Base-by-base conservation (phyloP, 2,797 vertebrate genomes). In the Streptopelia turtur region DNA sequence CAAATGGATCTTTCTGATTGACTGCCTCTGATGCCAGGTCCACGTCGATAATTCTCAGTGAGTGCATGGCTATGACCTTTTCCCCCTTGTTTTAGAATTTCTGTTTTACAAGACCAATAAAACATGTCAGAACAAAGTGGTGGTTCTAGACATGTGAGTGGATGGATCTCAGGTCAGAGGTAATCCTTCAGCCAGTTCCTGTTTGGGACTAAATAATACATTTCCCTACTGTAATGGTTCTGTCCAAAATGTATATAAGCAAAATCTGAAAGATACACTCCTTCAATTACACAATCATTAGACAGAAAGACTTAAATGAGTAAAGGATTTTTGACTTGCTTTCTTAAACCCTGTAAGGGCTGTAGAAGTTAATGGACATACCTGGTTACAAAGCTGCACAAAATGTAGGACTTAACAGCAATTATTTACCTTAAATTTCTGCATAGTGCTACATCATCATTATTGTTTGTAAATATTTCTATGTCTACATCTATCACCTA, bases 31-130 rank as follows among this genome's bases (percentile, higher is more conserved):
- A 85, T 72, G 81, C 83, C 87, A 88, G 72, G 66, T 52, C 79
- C 0, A 0, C 91, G 89, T 96, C 93, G 92, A 84, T 96, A 97
- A 96, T 78, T 94, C 3, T 41, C 83, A 83, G 43, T 61, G 83
- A 95, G 96, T 47, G 72, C 83, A 90, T 35, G 74, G 88, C 80
- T 89, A 37, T 86, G 94, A 96, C 94, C 97, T 96, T 95, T 96
- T 61, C 87, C 93, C 93, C 93, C 79, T 89, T 92, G 78, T 70
- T 91, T 96, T 77, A 95, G 93, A 94, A 90, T 94, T 96, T 93
- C 81, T 90, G 20, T 94, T 95, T 94, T 65, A 88, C 56, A 86
- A 87, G 78, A 70, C 87, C 53, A 82, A 96, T 96, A 95, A 96
- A 91, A 53, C 87, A 93, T 31, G 66, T 92, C 80, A 59, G 86